Evolutionary conservation across 2,797 vertebrate genomes (phyloP).

Genomic region (Podarcis siculus): DNA sequence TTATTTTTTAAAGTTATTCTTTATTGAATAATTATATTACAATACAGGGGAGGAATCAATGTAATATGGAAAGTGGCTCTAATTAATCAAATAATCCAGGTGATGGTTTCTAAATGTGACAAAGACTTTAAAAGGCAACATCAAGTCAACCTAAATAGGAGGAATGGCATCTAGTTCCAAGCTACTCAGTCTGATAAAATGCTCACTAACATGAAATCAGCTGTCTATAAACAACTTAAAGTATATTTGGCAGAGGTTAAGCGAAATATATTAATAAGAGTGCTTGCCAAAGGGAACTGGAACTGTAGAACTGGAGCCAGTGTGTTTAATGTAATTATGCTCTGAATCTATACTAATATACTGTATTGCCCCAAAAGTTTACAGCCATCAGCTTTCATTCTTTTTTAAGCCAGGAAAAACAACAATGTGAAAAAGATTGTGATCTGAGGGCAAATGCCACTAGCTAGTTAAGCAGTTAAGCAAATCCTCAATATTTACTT

Average conservation of each 20-base stretch:
- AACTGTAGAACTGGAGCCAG: fast-evolving
- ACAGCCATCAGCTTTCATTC: slow-evolving; percentile 22
- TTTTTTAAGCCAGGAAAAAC: slow-evolving; percentile 13
- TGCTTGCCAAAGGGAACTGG: neutral
- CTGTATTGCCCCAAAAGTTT: neutral
- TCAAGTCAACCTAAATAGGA: neutral
- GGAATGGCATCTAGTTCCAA: neutral
- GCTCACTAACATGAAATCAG: neutral
- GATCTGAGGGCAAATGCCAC: slow-evolving; percentile 9
- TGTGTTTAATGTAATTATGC: neutral
- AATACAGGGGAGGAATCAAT: neutral
- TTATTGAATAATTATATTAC: neutral
- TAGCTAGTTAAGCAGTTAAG: slow-evolving; percentile 22
- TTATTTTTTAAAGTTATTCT: too few species aligned
- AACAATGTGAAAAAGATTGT: slow-evolving; percentile 1
- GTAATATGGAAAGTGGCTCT: neutral
- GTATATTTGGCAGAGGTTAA: neutral
- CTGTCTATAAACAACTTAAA: slow-evolving; percentile 3
- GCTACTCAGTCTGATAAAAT: slow-evolving; percentile 17
- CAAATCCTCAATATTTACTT: slow-evolving; percentile 4
- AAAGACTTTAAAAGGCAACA: neutral
- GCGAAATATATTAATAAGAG: neutral
- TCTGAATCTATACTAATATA: slow-evolving; percentile 3
- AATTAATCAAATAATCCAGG: neutral
- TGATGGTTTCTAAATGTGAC: neutral